Percentiles rank a stretch among this genome's conserved stretches.
Conservation (phyloP, 2,113 vertebrate species). For the Lathamus discolor region DNA sequence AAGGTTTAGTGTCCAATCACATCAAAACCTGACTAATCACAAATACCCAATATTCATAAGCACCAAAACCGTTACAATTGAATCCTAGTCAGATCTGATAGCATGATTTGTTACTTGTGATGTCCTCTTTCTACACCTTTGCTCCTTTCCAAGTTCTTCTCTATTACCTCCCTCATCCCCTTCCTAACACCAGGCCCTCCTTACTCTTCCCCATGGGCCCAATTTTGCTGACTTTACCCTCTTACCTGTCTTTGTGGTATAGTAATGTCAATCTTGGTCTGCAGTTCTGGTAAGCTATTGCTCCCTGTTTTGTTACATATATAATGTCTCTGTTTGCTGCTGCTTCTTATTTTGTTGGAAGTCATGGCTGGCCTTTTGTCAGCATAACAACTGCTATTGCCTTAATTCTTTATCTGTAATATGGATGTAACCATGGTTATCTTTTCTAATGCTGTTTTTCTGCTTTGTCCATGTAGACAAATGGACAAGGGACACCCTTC, state of each 20-base stretch:
- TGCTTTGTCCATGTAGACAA: background rate
- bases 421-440: background rate
- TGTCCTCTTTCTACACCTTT: background rate
- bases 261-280: background rate
- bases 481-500: background rate
- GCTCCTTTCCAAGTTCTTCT: background rate
- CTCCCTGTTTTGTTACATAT: background rate
- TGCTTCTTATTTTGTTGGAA: background rate
- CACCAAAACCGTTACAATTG: background rate
- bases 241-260: background rate
- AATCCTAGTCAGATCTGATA: background rate
- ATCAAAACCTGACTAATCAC: background rate
- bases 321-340: background rate
- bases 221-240: background rate
- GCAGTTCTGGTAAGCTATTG: background rate
- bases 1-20: background rate
- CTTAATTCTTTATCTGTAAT: background rate
- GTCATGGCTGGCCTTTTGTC: background rate
- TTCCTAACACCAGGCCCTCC: background rate
- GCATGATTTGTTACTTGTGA: background rate
- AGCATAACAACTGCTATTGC: background rate
- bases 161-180: accelerated
- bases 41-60: background rate
- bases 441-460: background rate
- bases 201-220: background rate